Evolutionary conservation across 1,140 invertebrate species (phyloP).

Genomic region (Drosophila subpulchrella): DNA sequence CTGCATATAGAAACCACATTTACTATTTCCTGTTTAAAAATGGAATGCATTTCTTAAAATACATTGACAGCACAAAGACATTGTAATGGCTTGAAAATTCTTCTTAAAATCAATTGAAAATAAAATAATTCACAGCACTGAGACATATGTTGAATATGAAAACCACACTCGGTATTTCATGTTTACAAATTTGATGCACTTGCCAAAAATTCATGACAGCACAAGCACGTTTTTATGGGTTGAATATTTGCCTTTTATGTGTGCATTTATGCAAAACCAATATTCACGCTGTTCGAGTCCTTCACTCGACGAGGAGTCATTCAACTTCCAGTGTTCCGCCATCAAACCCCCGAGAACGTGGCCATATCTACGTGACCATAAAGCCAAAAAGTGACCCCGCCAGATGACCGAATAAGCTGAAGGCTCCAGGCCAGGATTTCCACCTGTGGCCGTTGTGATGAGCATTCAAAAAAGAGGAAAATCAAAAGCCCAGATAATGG

Average conservation of each 20-base stretch:
- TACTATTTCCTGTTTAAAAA: no score
- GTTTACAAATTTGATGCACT: conserved; percentile 39
- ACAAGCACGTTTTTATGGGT: conserved; percentile 17
- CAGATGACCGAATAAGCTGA: conserved; percentile 36
- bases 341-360: conserved; percentile 13
- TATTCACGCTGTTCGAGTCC: conserved; percentile 10
- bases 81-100: no score
- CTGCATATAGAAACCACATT: no score
- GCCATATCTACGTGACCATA: conserved; percentile 59
- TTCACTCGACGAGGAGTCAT: conserved; percentile 35
- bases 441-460: conserved; percentile 63
- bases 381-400: conserved; percentile 67
- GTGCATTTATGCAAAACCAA: conserved; percentile 46
- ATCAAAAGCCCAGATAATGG: conserved; percentile 27
- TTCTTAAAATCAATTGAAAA: background rate
- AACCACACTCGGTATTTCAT: background rate
- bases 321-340: conserved; percentile 38
- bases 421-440: conserved; percentile 28
- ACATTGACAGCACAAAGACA: no score
- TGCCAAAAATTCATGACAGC: conserved; percentile 5
- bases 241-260: conserved; percentile 29
- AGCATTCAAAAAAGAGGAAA: conserved; percentile 9
- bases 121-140: background rate
- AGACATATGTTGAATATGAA: background rate
- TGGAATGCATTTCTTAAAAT: no score